A percentile compares a stretch with the other conserved stretches of the same genome.
Conservation (phyloP, 2,888 invertebrate species). For the Gandaritis pyraliata region DNA sequence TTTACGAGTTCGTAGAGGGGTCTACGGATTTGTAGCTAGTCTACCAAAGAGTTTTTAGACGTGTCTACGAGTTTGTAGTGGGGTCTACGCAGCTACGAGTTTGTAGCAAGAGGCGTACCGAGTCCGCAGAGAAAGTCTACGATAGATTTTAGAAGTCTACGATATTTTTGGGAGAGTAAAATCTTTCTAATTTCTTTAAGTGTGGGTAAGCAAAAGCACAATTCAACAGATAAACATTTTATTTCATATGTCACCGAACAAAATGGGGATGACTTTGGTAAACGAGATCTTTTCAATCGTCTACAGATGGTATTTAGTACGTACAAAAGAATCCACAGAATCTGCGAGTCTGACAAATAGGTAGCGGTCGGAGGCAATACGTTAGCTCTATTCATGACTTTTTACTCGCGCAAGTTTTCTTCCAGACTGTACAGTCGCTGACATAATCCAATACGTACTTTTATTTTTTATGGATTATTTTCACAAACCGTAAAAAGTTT, state of each 20-base stretch:
- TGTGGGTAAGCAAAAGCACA: not conserved
- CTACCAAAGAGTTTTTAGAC: not conserved
- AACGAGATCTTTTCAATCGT: constrained; percentile 5
- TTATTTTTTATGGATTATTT: not conserved
- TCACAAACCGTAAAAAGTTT: too few species aligned
- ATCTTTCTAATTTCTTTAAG: too few species aligned
- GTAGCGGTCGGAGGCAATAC: constrained; percentile 39
- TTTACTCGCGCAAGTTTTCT: constrained; percentile 46
- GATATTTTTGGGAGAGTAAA: too few species aligned
- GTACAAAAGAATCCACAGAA: constrained; percentile 36
- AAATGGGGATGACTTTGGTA: not conserved
- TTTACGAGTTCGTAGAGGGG: constrained; percentile 3
- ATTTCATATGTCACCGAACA: not conserved
- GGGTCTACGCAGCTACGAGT: not conserved
- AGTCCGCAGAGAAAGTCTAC: too few species aligned
- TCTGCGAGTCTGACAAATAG: constrained; percentile 50
- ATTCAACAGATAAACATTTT: not conserved
- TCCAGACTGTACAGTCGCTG: constrained; percentile 37
- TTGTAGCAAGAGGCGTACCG: too few species aligned
- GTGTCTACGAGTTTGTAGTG: not conserved
- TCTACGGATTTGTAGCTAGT: not conserved
- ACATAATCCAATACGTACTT: not conserved
- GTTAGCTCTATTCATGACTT: constrained; percentile 46
- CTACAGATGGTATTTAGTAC: constrained; percentile 31
- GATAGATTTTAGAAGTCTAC: too few species aligned